Evolutionary conservation across 2,888 invertebrate species (phyloP).

Genomic region (Augochlorella aurata): DNA sequence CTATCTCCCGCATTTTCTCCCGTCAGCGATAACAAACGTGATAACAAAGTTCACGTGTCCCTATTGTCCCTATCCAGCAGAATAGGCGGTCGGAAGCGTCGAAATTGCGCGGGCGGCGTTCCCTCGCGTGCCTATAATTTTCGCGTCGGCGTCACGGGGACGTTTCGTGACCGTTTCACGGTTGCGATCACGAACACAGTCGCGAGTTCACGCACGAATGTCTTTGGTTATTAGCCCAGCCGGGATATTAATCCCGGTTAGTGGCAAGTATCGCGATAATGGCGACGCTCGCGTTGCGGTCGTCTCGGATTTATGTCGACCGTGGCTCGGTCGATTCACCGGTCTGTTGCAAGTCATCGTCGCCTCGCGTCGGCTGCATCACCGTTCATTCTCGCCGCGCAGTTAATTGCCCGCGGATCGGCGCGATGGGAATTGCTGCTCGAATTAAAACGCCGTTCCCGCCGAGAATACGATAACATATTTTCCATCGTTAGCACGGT

Average conservation of each 20-base stretch:
- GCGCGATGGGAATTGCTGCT: slow-evolving; percentile 11
- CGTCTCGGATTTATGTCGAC: slow-evolving; percentile 57
- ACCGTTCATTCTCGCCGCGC: not conserved
- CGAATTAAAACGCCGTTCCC: slow-evolving; percentile 28
- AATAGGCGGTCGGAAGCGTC: not conserved
- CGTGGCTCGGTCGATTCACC: slow-evolving; percentile 27
- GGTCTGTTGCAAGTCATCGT: slow-evolving; percentile 27
- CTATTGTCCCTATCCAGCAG: not conserved
- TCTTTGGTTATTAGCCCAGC: slow-evolving; percentile 58
- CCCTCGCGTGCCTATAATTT: slow-evolving; percentile 15
- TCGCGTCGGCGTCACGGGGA: slow-evolving; percentile 16
- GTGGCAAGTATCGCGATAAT: slow-evolving; percentile 62
- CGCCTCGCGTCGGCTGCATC: not conserved
- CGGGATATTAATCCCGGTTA: slow-evolving; percentile 63
- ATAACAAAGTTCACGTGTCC: not conserved
- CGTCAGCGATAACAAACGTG: not conserved
- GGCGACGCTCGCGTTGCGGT: slow-evolving; percentile 57
- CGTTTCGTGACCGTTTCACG: slow-evolving; percentile 31
- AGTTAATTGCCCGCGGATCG: slow-evolving; percentile 32
- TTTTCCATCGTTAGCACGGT: slow-evolving; percentile 30
- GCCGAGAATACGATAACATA: slow-evolving; percentile 19
- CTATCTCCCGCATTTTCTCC: not conserved
- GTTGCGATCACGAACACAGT: slow-evolving; percentile 9
- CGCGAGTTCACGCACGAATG: slow-evolving; percentile 32
- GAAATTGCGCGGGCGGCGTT: slow-evolving; percentile 18